A percentile compares a stretch with the other conserved stretches of the same genome.
phyloP scores from a whole-genome alignment of 2,888 invertebrate genomes.

The Cenopis cana region DNA sequence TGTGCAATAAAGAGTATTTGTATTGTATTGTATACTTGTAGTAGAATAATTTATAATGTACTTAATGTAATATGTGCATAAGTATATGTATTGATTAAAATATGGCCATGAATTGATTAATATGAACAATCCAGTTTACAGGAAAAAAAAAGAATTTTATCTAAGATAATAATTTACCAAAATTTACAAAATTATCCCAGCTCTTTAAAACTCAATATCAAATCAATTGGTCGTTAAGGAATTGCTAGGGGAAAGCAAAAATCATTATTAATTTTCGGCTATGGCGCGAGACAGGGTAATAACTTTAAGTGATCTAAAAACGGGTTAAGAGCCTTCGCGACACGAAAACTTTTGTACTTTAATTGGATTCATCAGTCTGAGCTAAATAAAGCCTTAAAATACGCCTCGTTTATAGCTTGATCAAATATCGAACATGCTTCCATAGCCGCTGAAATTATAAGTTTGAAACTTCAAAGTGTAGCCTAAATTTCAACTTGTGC shows the following conservation, averaged over 20 bases:
- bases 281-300: neutral
- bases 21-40: too few species aligned
- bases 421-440: conserved; percentile 32
- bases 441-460: conserved; percentile 16
- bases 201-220: neutral
- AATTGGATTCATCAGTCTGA: conserved; percentile 8
- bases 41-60: too few species aligned
- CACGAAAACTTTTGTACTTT: conserved; percentile 6
- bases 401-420: conserved; percentile 14
- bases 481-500: conserved; percentile 28
- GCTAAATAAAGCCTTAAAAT: conserved; percentile 10
- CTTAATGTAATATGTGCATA: too few species aligned
- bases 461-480: conserved; percentile 17
- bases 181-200: neutral
- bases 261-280: neutral
- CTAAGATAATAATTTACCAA: too few species aligned
- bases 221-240: neutral
- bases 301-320: neutral
- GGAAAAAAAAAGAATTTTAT: too few species aligned
- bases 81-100: too few species aligned
- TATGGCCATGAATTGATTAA: too few species aligned
- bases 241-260: neutral
- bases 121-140: too few species aligned
- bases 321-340: neutral
- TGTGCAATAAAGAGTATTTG: too few species aligned